These are phyloP conservation scores for Eudasyphora cyanicolor DNA, from an alignment of 2,888 invertebrate species.

Conservation along the genomic window DNA sequence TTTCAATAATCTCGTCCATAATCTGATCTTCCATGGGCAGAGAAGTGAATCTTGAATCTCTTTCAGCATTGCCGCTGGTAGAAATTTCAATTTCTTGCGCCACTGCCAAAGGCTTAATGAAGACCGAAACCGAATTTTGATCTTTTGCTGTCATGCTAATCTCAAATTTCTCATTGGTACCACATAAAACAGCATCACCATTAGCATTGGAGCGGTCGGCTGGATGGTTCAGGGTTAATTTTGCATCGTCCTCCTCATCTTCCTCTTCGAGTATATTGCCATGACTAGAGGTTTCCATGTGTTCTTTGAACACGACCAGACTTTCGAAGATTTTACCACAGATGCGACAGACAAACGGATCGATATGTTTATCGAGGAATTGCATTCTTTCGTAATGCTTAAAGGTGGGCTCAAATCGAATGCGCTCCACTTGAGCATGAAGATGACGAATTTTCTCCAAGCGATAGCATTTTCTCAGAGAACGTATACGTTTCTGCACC, in stretches of 20 bases:
- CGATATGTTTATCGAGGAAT: conserved; percentile 74
- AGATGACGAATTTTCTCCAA: conserved; percentile 74
- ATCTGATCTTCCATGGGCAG: conserved; percentile 40
- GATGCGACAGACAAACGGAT: conserved; percentile 73
- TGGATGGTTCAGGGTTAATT: too few relatives aligned
- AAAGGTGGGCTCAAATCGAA: conserved; percentile 68
- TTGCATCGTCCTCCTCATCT: conserved; percentile 30
- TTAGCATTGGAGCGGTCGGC: neutral
- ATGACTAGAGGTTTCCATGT: conserved; percentile 67
- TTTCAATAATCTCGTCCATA: conserved; percentile 53
- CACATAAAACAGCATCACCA: neutral
- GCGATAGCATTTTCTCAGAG: conserved; percentile 73
- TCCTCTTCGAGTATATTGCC: conserved; percentile 46
- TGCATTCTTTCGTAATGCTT: conserved; percentile 73
- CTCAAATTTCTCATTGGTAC: conserved; percentile 9
- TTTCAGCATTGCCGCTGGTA: neutral
- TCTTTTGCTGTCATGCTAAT: conserved; percentile 4
- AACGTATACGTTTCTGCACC: conserved; percentile 71
- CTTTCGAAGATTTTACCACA: conserved; percentile 74
- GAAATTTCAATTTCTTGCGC: conserved; percentile 21
- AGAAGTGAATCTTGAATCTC: neutral
- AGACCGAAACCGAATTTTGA: conserved; percentile 6
- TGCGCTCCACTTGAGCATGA: conserved; percentile 70
- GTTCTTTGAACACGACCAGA: conserved; percentile 69
- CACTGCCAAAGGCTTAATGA: conserved; percentile 2